These are phyloP conservation scores for Lycocorax pyrrhopterus DNA, from an alignment of 2,113 vertebrate genomes.

Conservation along the genomic window DNA sequence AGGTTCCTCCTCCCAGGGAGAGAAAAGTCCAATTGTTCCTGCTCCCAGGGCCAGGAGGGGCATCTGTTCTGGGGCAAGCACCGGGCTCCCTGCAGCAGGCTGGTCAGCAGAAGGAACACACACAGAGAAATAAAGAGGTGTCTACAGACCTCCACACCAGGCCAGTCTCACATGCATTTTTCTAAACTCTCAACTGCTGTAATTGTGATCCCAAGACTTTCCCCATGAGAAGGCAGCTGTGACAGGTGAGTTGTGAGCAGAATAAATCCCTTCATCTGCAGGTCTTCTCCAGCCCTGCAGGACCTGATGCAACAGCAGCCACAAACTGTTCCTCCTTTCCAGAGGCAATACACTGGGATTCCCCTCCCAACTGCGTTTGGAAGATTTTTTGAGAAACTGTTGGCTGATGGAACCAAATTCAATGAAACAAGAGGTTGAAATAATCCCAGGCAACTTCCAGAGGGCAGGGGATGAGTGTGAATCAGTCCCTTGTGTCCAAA, in stretches of 20 bases:
- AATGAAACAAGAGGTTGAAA: background rate
- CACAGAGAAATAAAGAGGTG: background rate
- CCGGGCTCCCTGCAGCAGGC: background rate
- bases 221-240: background rate
- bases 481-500: fast-evolving
- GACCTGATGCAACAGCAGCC: background rate
- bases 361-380: background rate
- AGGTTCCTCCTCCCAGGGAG: background rate
- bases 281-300: background rate
- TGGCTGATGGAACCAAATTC: background rate
- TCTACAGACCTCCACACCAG: background rate
- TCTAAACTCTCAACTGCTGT: background rate
- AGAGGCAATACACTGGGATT: background rate
- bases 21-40: background rate
- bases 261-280: background rate
- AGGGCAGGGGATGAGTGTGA: background rate
- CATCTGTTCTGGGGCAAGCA: background rate
- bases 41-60: background rate
- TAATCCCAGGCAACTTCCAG: background rate
- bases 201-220: background rate
- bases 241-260: background rate
- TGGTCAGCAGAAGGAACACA: background rate
- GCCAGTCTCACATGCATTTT: background rate
- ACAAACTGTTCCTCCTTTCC: background rate
- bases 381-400: background rate